Percentiles rank a stretch among this genome's conserved stretches.
phyloP scores from a whole-genome alignment of 35 echinoderm and acorn worm genomes.

The Hemicentrotus pulcherrimus region DNA sequence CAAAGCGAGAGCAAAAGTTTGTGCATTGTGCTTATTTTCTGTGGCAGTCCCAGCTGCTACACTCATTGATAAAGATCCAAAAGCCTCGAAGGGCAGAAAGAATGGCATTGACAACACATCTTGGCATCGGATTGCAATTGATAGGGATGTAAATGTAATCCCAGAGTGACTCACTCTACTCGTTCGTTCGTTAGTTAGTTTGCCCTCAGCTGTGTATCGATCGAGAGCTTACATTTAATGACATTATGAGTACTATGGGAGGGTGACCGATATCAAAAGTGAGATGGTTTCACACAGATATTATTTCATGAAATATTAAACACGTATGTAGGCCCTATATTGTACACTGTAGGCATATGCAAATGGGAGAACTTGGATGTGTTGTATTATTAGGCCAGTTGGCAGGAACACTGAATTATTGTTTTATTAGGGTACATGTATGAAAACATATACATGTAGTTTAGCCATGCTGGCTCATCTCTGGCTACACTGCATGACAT shows the following conservation, averaged over 20 bases:
- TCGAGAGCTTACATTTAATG: not conserved
- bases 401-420: too few species aligned
- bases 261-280: not conserved
- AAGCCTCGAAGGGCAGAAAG: not conserved
- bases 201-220: not conserved
- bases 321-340: too few species aligned
- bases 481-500: too few species aligned
- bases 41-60: not conserved
- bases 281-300: too few species aligned
- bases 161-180: not conserved
- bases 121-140: conserved; percentile 41
- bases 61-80: conserved; percentile 9
- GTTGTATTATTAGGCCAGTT: too few species aligned
- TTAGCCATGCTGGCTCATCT: too few species aligned
- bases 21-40: not conserved
- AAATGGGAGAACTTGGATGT: too few species aligned
- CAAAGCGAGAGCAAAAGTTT: not conserved
- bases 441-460: too few species aligned
- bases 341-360: too few species aligned
- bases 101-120: conserved; percentile 8
- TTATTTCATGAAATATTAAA: too few species aligned
- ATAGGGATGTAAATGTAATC: conserved; percentile 21
- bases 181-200: too few species aligned
- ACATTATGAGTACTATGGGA: not conserved
- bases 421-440: too few species aligned